Conservation (phyloP, 2,797 vertebrate genomes). For the Taenioides sp. region DNA sequence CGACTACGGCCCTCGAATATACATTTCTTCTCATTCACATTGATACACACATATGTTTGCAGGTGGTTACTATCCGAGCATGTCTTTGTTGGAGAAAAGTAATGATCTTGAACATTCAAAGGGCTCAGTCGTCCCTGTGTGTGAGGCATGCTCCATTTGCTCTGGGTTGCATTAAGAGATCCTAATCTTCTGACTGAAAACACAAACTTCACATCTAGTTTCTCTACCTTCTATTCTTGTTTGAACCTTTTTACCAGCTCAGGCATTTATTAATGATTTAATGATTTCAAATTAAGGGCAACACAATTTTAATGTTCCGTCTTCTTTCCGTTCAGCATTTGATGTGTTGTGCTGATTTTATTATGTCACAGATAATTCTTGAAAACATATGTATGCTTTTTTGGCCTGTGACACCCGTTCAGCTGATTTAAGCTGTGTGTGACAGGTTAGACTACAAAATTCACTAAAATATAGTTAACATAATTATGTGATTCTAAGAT, state of each 20-base stretch:
- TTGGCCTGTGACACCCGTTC: too few species aligned
- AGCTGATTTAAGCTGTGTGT: too few species aligned
- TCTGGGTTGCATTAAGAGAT: slow-evolving; percentile 55
- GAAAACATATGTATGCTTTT: too few species aligned
- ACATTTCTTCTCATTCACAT: slow-evolving; percentile 12
- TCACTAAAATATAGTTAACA: too few species aligned
- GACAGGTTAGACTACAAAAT: too few species aligned
- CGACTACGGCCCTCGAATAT: background rate
- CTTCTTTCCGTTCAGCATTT: too few species aligned
- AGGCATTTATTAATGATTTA: background rate
- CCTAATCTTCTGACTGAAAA: slow-evolving; percentile 41
- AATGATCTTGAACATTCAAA: slow-evolving; percentile 59
- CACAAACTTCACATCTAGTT: slow-evolving; percentile 38
- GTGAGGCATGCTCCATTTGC: slow-evolving; percentile 63
- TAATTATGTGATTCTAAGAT: too few species aligned
- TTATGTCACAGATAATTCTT: too few species aligned
- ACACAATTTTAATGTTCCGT: too few species aligned
- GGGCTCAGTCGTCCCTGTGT: slow-evolving; percentile 51
- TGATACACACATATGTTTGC: slow-evolving; percentile 34
- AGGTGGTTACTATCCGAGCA: slow-evolving; percentile 19
- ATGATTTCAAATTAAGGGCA: too few species aligned
- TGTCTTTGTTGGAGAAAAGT: slow-evolving; percentile 48
- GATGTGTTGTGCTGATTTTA: too few species aligned
- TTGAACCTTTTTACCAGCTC: background rate
- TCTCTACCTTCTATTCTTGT: slow-evolving; percentile 10